Conservation (phyloP, 2,797 vertebrate species). For the Cetoscarus ocellatus region DNA sequence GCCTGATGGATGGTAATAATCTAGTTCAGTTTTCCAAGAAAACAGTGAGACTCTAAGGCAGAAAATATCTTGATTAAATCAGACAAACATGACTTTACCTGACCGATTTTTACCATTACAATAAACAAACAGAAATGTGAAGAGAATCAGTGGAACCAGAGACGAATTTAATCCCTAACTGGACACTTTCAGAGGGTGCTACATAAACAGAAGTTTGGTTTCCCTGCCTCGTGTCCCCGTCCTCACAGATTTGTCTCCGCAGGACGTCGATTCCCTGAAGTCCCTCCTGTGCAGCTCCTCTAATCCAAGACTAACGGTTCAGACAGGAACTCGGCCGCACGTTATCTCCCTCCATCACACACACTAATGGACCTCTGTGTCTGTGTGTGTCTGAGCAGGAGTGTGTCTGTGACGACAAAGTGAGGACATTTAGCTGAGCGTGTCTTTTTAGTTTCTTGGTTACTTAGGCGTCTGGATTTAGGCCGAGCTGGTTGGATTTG, state of each 20-base stretch:
- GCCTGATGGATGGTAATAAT: too few relatives aligned
- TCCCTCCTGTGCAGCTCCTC: conserved; percentile 7
- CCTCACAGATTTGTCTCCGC: not conserved
- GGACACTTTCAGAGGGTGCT: not conserved
- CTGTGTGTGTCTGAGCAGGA: not conserved
- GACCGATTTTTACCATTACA: too few relatives aligned
- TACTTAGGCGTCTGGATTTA: not conserved
- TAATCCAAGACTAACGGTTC: conserved; percentile 14
- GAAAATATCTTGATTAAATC: too few relatives aligned
- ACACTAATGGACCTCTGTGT: conserved; percentile 10
- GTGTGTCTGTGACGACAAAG: not conserved
- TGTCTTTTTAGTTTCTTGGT: not conserved
- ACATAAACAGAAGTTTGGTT: not conserved
- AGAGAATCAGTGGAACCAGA: not conserved
- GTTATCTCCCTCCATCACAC: conserved; percentile 26
- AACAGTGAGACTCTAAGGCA: too few relatives aligned
- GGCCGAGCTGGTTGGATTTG: not conserved
- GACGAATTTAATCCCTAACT: not conserved
- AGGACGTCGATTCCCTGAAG: conserved; percentile 12
- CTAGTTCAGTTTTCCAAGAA: too few relatives aligned
- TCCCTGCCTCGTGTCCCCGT: not conserved
- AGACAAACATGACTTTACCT: too few relatives aligned
- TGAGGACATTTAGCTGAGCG: not conserved
- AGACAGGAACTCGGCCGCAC: conserved; percentile 11
- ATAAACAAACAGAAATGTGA: too few relatives aligned